These are phyloP conservation scores for Scomber scombrus DNA, from an alignment of 2,113 vertebrate genomes.

Conservation along the genomic window DNA sequence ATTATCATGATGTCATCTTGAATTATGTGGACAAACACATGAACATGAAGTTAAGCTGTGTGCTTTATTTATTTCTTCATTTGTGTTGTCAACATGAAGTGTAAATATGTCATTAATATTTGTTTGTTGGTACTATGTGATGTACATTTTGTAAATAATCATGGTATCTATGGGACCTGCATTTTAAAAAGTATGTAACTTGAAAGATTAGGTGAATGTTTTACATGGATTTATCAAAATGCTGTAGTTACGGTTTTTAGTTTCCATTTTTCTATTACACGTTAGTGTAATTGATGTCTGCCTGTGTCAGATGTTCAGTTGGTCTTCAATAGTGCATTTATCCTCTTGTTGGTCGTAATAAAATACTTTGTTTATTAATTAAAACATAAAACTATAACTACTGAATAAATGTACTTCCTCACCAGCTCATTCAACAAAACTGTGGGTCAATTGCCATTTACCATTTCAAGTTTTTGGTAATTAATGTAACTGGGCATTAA, in stretches of 20 bases:
- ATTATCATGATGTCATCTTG: background rate
- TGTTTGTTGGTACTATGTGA: constrained; percentile 35
- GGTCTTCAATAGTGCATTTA: constrained; percentile 46
- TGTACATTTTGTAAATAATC: constrained; percentile 64
- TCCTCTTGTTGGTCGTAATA: constrained; percentile 65
- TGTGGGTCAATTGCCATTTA: too few relatives aligned
- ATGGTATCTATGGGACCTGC: constrained; percentile 41
- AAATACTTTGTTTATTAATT: constrained; percentile 25
- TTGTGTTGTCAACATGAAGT: constrained; percentile 26
- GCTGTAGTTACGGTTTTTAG: constrained; percentile 15
- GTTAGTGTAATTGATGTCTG: constrained; percentile 11
- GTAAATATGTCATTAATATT: constrained; percentile 4
- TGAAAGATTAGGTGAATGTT: constrained; percentile 48
- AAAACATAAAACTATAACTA: too few relatives aligned
- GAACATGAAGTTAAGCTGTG: constrained; percentile 6
- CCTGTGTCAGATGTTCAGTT: constrained; percentile 31
- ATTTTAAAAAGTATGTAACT: constrained; percentile 47
- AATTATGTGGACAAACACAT: constrained; percentile 12
- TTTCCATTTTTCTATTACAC: constrained; percentile 4
- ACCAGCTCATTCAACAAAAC: too few relatives aligned
- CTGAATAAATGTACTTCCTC: too few relatives aligned
- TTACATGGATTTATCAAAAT: constrained; percentile 55
- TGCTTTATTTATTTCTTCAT: constrained; percentile 28
- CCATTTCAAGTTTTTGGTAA: too few relatives aligned
- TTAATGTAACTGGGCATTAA: too few relatives aligned